A percentile compares a stretch with the other conserved stretches of the same genome.
These are phyloP conservation scores for Homalodisca vitripennis DNA, from an alignment of 1,140 invertebrate species.

Conservation along the genomic window DNA sequence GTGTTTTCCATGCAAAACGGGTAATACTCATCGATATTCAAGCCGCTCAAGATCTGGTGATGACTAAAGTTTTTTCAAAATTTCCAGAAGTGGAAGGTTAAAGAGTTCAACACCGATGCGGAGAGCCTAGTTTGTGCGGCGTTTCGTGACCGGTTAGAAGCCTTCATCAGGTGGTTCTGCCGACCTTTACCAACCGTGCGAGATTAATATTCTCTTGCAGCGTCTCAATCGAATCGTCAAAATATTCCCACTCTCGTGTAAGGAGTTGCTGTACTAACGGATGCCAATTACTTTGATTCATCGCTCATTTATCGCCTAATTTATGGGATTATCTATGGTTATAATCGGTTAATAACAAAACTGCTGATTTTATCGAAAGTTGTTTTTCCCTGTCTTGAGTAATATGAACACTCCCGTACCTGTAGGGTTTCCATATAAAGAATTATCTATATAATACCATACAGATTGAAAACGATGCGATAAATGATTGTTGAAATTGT, in stretches of 20 bases:
- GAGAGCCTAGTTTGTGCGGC: not conserved
- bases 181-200: not conserved
- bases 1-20: too few species aligned
- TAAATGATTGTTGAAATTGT: too few species aligned
- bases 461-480: too few species aligned
- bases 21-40: too few species aligned
- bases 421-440: not conserved
- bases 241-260: not conserved
- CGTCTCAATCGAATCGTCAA: not conserved
- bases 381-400: not conserved
- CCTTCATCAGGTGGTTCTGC: not conserved
- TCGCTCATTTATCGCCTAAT: not conserved
- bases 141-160: not conserved
- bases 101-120: not conserved
- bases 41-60: too few species aligned
- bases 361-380: not conserved
- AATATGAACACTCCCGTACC: not conserved
- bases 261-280: not conserved
- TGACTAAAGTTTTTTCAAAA: not conserved
- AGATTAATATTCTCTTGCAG: not conserved
- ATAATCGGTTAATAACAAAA: not conserved
- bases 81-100: not conserved
- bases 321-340: not conserved
- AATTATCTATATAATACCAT: too few species aligned
- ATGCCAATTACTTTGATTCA: not conserved